A percentile compares a stretch with the other conserved stretches of the same genome.
Evolutionary conservation across 2,888 invertebrate genomes (phyloP).

Genomic region (Agrotis exclamationis): DNA sequence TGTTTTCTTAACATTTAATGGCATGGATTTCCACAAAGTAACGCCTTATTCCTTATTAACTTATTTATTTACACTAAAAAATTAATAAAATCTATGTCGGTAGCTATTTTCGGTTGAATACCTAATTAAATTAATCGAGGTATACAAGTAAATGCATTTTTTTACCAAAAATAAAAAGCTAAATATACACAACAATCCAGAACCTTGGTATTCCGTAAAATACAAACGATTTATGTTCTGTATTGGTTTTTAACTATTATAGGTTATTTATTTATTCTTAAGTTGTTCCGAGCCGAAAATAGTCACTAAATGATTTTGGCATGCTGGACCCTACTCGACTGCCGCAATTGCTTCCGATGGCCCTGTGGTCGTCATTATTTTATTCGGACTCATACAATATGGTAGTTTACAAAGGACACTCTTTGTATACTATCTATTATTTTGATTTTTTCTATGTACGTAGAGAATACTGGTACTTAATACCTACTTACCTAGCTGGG

Average conservation of each 20-base stretch:
- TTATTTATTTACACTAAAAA: no score
- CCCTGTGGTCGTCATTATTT: slow-evolving; percentile 6
- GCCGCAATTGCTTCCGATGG: slow-evolving; percentile 42
- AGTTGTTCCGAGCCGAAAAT: not conserved
- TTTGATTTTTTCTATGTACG: no score
- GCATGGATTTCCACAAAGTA: no score
- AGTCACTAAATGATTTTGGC: slow-evolving; percentile 43
- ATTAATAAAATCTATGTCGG: no score
- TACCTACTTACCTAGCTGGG: not conserved
- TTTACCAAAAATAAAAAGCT: no score
- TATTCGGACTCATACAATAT: slow-evolving; percentile 3
- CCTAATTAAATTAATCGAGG: no score
- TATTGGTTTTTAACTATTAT: not conserved
- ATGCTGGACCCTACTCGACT: slow-evolving; percentile 35
- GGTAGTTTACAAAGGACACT: not conserved
- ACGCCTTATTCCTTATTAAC: no score
- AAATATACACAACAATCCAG: no score
- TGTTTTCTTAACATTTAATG: no score
- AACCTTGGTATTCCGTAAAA: no score
- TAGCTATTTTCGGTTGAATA: no score
- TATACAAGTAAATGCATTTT: no score
- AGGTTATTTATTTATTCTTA: slow-evolving; percentile 11
- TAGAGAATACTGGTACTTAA: not conserved
- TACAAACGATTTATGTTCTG: not conserved
- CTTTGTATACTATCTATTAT: not conserved